Conservation (phyloP, 2,113 vertebrate species). For the Dasyurus viverrinus region DNA sequence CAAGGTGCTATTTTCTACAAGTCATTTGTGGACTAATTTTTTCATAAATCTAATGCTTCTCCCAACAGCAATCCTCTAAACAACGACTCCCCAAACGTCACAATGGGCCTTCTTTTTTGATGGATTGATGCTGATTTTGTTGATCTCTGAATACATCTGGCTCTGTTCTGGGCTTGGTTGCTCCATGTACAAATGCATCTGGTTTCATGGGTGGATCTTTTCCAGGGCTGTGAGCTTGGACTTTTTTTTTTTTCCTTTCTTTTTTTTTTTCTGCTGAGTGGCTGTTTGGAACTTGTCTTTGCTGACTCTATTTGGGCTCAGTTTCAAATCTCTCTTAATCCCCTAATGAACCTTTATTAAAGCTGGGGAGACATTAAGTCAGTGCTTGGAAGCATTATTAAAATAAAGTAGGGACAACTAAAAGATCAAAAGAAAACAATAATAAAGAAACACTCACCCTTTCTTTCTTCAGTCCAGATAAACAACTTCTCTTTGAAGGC, state of each 20-base stretch:
- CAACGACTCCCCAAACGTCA: too few species aligned
- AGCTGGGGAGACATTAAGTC: slow-evolving; percentile 76
- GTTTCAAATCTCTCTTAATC: slow-evolving; percentile 84
- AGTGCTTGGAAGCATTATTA: slow-evolving; percentile 80
- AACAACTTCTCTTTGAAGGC: slow-evolving; percentile 65
- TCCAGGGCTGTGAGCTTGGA: slow-evolving; percentile 68
- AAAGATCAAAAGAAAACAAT: slow-evolving; percentile 76
- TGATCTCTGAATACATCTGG: neutral
- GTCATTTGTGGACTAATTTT: too few species aligned
- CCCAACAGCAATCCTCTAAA: too few species aligned
- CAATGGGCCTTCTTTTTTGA: neutral
- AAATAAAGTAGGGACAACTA: slow-evolving; percentile 76
- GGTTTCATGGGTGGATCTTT: slow-evolving; percentile 57
- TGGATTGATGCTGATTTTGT: neutral
- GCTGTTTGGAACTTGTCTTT: slow-evolving; percentile 79
- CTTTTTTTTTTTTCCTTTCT: slow-evolving; percentile 46
- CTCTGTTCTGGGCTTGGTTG: neutral
- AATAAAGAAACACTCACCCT: slow-evolving; percentile 24
- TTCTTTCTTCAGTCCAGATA: slow-evolving; percentile 55
- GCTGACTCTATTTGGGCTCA: slow-evolving; percentile 78
- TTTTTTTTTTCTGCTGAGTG: slow-evolving; percentile 79
- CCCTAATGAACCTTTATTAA: slow-evolving; percentile 84
- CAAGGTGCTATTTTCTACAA: too few species aligned
- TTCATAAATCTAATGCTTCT: too few species aligned
- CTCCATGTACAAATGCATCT: slow-evolving; percentile 20